A percentile compares a stretch with the other conserved stretches of the same genome.
Evolutionary conservation across 2,797 vertebrate genomes (phyloP).

Genomic region (Clarias fuscus): DNA sequence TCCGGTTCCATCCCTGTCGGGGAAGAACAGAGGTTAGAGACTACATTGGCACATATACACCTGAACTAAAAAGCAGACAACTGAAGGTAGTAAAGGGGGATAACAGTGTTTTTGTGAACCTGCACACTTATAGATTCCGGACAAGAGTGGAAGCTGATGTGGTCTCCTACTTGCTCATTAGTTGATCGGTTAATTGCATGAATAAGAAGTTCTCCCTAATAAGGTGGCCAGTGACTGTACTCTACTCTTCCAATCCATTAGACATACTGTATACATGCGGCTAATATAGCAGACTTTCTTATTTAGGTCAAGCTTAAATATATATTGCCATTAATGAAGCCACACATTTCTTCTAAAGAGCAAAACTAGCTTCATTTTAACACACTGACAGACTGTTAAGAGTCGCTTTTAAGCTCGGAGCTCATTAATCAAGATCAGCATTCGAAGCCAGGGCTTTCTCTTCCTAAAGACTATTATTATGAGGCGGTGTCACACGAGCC

Average conservation of each 20-base stretch:
- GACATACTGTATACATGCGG: background rate
- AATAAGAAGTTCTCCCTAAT: background rate
- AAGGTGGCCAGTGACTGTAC: background rate
- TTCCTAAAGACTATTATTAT: constrained; percentile 41
- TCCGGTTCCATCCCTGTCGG: too few species aligned
- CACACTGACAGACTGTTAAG: background rate
- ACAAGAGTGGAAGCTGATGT: background rate
- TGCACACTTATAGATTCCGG: background rate
- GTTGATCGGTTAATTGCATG: background rate
- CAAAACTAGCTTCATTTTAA: constrained; percentile 1
- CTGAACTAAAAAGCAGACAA: background rate
- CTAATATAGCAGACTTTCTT: background rate
- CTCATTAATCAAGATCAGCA: constrained; percentile 42
- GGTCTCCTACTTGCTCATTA: background rate
- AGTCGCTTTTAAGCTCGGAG: constrained; percentile 17
- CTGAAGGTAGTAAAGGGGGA: background rate
- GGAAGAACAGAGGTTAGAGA: background rate
- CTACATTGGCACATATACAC: background rate
- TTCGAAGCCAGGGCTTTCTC: constrained; percentile 19
- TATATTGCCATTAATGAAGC: background rate
- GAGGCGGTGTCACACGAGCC: constrained; percentile 5
- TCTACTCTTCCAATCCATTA: background rate
- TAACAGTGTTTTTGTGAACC: background rate
- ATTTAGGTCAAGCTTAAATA: constrained; percentile 18
- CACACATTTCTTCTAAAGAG: background rate